A percentile compares a stretch with the other conserved stretches of the same genome.
Conservation (phyloP, 2,797 vertebrate genomes). For the Vespertilio murinus region DNA sequence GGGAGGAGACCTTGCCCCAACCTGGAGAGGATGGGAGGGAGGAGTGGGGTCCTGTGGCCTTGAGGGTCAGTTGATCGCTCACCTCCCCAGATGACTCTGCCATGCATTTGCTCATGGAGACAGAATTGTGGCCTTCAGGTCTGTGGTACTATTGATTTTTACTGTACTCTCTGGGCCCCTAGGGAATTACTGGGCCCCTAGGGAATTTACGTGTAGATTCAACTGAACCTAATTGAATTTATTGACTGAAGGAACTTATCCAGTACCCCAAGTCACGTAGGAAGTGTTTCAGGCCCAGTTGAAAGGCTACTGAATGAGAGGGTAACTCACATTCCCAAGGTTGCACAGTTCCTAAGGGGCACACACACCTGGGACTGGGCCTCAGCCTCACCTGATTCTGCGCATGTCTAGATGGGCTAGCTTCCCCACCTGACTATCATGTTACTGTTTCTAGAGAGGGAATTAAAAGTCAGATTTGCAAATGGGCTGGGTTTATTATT, state of each 20-base stretch:
- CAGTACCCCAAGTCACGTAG: not conserved
- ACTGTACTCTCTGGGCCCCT: not conserved
- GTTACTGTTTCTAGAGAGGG: not conserved
- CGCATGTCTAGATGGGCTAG: not conserved
- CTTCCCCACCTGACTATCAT: not conserved
- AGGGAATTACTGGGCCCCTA: not conserved
- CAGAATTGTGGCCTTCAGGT: not conserved
- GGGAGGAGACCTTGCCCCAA: not conserved
- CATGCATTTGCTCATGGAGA: not conserved
- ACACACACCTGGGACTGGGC: rapidly evolving
- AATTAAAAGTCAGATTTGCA: not conserved
- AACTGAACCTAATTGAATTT: not conserved
- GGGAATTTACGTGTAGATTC: not conserved
- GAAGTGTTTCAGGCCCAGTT: not conserved
- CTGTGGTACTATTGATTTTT: not conserved
- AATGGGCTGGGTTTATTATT: no score
- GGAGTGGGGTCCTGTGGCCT: not conserved
- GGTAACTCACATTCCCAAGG: not conserved
- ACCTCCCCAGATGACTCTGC: not conserved
- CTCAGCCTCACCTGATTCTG: not conserved
- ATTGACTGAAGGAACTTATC: not conserved
- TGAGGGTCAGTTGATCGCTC: not conserved
- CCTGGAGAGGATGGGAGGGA: not conserved
- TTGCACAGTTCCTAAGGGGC: no score
- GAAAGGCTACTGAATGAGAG: not conserved